Conservation (phyloP, 2,797 vertebrate species). For the Sebastes diploproa region DNA sequence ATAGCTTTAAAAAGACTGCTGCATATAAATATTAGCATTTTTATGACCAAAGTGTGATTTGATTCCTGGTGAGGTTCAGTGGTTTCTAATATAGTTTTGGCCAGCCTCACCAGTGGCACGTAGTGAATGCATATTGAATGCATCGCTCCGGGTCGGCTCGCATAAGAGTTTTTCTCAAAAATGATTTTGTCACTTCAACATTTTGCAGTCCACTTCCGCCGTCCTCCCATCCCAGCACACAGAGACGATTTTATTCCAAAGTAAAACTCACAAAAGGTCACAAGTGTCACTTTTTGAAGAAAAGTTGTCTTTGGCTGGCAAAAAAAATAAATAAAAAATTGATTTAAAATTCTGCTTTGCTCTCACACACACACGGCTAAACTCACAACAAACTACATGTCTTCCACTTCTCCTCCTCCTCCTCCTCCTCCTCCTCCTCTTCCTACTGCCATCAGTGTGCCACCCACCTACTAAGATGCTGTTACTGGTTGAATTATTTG, state of each 20-base stretch:
- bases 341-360: neutral
- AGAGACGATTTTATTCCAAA: slow-evolving; percentile 1
- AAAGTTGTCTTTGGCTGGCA: neutral
- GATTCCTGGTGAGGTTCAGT: slow-evolving; percentile 60
- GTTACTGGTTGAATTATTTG: slow-evolving; percentile 53
- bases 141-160: slow-evolving; percentile 45
- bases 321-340: neutral
- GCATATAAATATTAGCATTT: slow-evolving; percentile 66
- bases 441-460: slow-evolving; percentile 11
- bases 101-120: slow-evolving; percentile 17
- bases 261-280: slow-evolving; percentile 5
- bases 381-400: slow-evolving; percentile 13
- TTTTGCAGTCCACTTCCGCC: slow-evolving; percentile 21
- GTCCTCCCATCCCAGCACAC: neutral
- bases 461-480: slow-evolving; percentile 44
- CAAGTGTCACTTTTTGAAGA: neutral
- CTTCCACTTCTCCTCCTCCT: neutral
- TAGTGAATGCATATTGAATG: slow-evolving; percentile 47
- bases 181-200: slow-evolving; percentile 21
- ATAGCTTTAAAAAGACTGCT: slow-evolving; percentile 28
- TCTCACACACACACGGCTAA: neutral
- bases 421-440: neutral
- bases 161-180: slow-evolving; percentile 34
- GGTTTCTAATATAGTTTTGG: slow-evolving; percentile 54
- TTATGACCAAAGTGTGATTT: slow-evolving; percentile 61